Percentiles rank a stretch among this genome's conserved stretches.
These are phyloP conservation scores for Pygoscelis antarcticus DNA, from an alignment of 2,113 vertebrate genomes.

Conservation along the genomic window DNA sequence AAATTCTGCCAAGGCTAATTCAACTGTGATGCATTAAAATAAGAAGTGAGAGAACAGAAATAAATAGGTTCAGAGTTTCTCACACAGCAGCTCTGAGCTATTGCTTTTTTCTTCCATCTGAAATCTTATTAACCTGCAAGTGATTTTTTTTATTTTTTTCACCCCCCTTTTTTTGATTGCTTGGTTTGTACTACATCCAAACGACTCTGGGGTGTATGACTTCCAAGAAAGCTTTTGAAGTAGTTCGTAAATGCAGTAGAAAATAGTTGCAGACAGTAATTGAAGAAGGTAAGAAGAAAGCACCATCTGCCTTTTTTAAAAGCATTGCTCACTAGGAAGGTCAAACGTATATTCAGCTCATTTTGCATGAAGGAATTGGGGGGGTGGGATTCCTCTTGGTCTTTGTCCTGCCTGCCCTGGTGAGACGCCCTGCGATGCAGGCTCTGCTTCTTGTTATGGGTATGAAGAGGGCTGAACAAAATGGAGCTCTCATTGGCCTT, in stretches of 20 bases:
- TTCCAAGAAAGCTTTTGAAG: slow-evolving; percentile 39
- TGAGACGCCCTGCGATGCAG: rapidly evolving
- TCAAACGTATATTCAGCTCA: neutral
- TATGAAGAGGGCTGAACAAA: neutral
- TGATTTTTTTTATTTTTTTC: neutral
- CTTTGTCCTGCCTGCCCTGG: neutral
- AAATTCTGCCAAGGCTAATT: slow-evolving; percentile 8
- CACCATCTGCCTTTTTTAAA: neutral
- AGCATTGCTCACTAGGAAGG: neutral
- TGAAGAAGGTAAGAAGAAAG: slow-evolving; percentile 46
- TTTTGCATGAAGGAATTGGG: neutral
- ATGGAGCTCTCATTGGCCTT: neutral
- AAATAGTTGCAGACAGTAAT: slow-evolving; percentile 37
- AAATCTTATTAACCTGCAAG: slow-evolving; percentile 42
- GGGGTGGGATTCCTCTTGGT: neutral
- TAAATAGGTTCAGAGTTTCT: neutral
- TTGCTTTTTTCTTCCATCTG: neutral
- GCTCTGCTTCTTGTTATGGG: neutral
- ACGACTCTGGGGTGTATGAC: neutral
- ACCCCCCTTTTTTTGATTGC: neutral
- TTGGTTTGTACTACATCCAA: slow-evolving; percentile 1
- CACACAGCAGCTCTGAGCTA: slow-evolving; percentile 5
- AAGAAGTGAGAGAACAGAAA: slow-evolving; percentile 4
- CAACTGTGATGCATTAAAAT: neutral
- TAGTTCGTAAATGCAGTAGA: neutral